Percentiles rank a stretch among this genome's conserved stretches.
phyloP scores from a whole-genome alignment of 2,113 vertebrate genomes.

The Brachionichthys hirsutus region DNA sequence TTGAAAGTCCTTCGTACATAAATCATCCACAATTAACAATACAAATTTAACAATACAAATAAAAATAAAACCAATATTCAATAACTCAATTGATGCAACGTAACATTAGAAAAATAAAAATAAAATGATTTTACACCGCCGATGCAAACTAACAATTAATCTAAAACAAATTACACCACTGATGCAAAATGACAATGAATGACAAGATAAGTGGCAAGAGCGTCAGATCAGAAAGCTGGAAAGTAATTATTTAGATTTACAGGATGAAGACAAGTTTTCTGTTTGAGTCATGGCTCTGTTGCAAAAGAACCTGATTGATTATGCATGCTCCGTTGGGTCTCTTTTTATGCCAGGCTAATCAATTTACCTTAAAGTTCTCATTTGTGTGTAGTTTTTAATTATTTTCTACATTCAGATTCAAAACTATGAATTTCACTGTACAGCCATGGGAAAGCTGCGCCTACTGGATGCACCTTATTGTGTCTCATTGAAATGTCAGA shows the following conservation, averaged over 20 bases:
- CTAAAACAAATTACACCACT: no score
- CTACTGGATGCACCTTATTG: not conserved
- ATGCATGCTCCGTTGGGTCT: not conserved
- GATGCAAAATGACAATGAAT: not conserved
- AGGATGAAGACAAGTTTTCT: not conserved
- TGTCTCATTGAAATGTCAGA: not conserved
- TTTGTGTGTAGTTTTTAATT: no score
- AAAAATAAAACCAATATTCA: no score
- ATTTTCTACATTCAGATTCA: no score
- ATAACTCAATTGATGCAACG: no score
- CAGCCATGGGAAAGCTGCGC: not conserved
- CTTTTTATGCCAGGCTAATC: not conserved
- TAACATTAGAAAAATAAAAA: no score
- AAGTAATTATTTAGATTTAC: not conserved
- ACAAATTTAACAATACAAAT: no score
- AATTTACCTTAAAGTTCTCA: no score
- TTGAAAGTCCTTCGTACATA: no score
- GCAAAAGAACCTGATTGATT: not conserved
- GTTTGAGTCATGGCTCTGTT: not conserved
- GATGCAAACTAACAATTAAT: no score
- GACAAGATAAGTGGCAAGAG: not conserved
- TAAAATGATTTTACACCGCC: no score
- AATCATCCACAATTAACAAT: no score
- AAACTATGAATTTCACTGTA: not conserved
- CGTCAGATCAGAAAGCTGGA: not conserved